Conservation (phyloP, 2,888 invertebrate genomes). For the Cantharis lateralis region DNA sequence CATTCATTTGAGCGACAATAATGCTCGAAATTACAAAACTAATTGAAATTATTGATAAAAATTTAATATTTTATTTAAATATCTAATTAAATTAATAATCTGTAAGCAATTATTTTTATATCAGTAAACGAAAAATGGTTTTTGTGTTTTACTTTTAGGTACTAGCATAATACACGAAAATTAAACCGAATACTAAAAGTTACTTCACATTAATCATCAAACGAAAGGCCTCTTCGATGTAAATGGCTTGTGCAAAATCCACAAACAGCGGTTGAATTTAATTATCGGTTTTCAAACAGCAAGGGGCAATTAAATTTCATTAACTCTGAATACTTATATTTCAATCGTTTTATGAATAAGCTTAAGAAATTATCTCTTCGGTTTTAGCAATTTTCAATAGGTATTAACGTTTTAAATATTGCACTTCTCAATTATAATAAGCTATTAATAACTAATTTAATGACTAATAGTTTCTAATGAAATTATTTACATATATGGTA, state of each 20-base stretch:
- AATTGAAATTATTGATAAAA: background rate
- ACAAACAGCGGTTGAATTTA: constrained; percentile 13
- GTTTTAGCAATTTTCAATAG: background rate
- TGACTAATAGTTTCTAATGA: background rate
- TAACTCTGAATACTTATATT: background rate
- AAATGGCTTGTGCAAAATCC: constrained; percentile 7
- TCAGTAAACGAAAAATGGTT: background rate
- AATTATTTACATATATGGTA: background rate
- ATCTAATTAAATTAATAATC: background rate
- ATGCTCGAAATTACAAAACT: background rate
- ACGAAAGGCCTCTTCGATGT: constrained; percentile 4
- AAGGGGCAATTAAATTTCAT: constrained; percentile 7
- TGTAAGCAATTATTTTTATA: background rate
- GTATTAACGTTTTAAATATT: background rate
- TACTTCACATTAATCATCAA: constrained; percentile 4
- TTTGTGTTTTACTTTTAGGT: background rate
- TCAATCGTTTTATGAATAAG: background rate
- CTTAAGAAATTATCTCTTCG: background rate
- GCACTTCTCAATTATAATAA: background rate
- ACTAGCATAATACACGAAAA: constrained; percentile 1
- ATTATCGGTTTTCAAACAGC: constrained; percentile 13
- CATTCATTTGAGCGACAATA: background rate
- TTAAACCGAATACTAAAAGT: constrained; percentile 3
- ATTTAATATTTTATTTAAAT: too few species aligned
- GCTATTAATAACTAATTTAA: background rate